Percentiles rank a stretch among this genome's conserved stretches.
phyloP scores from a whole-genome alignment of 2,888 invertebrate species.

The Euzetes globulus region DNA sequence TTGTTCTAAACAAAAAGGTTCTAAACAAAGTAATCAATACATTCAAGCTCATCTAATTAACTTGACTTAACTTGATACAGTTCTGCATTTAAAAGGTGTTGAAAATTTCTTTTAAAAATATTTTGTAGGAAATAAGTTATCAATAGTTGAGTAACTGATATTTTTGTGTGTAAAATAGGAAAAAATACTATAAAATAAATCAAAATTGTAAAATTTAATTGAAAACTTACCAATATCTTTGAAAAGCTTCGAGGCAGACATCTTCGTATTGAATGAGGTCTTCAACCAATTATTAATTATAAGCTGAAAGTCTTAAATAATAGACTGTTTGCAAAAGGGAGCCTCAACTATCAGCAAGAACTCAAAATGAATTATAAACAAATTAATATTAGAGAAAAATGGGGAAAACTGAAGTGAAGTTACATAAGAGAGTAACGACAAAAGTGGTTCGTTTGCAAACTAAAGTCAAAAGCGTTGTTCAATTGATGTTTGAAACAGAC shows the following conservation, averaged over 20 bases:
- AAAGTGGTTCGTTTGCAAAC: neutral
- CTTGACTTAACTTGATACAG: no score
- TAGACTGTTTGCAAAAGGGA: neutral
- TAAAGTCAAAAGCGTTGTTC: neutral
- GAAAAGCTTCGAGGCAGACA: neutral
- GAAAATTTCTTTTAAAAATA: no score
- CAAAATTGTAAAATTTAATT: neutral
- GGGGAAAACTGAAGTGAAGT: neutral
- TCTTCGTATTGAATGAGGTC: neutral
- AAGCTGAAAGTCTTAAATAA: neutral
- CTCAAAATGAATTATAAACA: neutral
- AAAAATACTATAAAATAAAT: no score
- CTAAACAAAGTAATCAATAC: no score
- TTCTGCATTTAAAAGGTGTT: no score
- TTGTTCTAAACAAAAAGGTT: no score
- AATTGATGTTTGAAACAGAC: neutral
- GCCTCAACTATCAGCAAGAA: no score
- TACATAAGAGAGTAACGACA: neutral
- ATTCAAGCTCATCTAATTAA: no score
- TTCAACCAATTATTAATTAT: neutral
- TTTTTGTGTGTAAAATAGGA: no score
- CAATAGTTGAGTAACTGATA: no score
- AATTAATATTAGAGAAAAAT: neutral
- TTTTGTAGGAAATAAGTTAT: no score
- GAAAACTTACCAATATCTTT: neutral